phyloP scores from a whole-genome alignment of 64 coral and sea anemone species.

The Trachythela sp. region DNA sequence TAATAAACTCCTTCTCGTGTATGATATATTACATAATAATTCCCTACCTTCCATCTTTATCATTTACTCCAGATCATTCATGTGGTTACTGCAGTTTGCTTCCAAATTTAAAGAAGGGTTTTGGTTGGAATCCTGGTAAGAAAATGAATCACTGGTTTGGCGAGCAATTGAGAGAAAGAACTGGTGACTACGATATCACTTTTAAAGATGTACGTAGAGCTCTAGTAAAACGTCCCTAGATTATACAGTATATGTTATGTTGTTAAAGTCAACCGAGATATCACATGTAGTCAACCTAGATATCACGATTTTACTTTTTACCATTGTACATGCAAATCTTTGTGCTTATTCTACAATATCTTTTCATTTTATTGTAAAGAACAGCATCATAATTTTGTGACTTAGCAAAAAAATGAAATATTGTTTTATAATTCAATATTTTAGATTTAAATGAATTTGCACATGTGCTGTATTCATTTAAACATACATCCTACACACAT shows the following conservation, averaged over 20 bases:
- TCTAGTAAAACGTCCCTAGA: neutral
- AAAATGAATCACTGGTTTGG: conserved; percentile 95
- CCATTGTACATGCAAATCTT: too few relatives aligned
- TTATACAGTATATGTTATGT: neutral
- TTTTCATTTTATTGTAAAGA: too few relatives aligned
- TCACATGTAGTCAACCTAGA: too few relatives aligned
- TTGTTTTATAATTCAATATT: too few relatives aligned
- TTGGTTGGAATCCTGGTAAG: conserved; percentile 98
- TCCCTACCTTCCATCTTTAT: neutral
- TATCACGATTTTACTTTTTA: too few relatives aligned
- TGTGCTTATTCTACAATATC: too few relatives aligned
- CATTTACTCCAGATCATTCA: conserved; percentile 61
- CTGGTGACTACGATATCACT: conserved; percentile 87
- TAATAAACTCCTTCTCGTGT: too few relatives aligned
- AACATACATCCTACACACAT: neutral
- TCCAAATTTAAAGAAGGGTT: conserved; percentile 85
- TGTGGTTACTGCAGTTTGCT: conserved; percentile 96
- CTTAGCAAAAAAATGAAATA: too few relatives aligned
- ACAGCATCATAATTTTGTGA: too few relatives aligned
- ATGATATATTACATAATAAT: too few relatives aligned
- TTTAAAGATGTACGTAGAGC: conserved; percentile 82
- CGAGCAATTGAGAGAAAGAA: conserved; percentile 88
- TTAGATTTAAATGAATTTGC: too few relatives aligned
- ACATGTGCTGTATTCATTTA: too few relatives aligned
- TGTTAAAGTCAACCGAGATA: neutral